Conservation (phyloP, 2,113 vertebrate species). For the Chloropsis hardwickii region DNA sequence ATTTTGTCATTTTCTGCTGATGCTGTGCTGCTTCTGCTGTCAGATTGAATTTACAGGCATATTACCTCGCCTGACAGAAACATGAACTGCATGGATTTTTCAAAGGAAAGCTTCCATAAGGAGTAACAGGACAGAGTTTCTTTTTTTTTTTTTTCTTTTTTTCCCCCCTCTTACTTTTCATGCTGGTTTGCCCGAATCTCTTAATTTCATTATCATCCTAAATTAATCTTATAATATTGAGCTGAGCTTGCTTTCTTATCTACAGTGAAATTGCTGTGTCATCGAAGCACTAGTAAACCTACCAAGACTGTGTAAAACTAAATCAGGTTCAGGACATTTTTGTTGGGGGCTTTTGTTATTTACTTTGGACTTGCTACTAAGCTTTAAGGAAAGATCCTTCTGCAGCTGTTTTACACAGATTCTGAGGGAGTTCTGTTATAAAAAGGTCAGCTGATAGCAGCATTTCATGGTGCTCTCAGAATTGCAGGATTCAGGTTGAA, state of each 20-base stretch:
- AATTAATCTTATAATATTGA: background rate
- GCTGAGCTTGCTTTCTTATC: background rate
- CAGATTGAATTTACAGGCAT: conserved; percentile 34
- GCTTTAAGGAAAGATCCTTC: background rate
- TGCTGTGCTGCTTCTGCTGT: conserved; percentile 37
- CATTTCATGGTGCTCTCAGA: background rate
- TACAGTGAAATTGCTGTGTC: background rate
- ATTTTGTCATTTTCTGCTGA: conserved; percentile 49
- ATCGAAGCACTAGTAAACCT: background rate
- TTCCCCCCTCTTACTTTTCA: background rate
- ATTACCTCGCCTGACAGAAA: conserved; percentile 3
- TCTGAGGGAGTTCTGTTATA: background rate
- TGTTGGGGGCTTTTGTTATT: background rate
- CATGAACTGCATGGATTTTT: background rate
- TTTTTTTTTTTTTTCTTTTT: background rate
- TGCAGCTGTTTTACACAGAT: background rate
- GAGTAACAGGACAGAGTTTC: background rate
- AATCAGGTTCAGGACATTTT: background rate
- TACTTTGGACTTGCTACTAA: background rate
- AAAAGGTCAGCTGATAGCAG: background rate
- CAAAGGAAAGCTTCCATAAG: background rate
- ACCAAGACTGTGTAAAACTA: background rate
- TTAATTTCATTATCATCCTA: background rate
- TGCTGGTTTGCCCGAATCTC: background rate
- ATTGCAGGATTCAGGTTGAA: background rate